phyloP scores from a whole-genome alignment of 2,113 vertebrate species.

The Rhizomys pruinosus region DNA sequence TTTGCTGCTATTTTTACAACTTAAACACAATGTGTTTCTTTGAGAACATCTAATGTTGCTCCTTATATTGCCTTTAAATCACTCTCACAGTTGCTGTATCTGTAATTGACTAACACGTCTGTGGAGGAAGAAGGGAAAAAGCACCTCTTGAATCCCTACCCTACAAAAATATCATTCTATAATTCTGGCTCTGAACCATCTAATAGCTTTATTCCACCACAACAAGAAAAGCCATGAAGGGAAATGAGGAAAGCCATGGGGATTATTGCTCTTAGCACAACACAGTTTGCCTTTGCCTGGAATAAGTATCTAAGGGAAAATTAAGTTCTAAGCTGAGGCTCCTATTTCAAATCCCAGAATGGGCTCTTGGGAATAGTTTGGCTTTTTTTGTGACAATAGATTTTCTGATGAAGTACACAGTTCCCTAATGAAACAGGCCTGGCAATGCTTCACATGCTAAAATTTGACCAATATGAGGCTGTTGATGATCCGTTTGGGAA shows the following conservation, averaged over 20 bases:
- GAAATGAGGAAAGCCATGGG: constrained; percentile 38
- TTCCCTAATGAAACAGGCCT: constrained; percentile 61
- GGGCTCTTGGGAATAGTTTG: constrained; percentile 55
- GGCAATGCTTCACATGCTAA: constrained; percentile 46
- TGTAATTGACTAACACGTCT: neutral
- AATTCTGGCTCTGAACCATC: neutral
- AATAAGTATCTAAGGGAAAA: constrained; percentile 70
- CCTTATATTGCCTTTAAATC: constrained; percentile 1
- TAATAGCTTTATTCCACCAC: constrained; percentile 51
- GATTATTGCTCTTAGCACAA: constrained; percentile 50
- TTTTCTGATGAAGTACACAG: constrained; percentile 66
- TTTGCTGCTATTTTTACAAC: constrained; percentile 17
- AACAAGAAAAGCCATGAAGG: constrained; percentile 58
- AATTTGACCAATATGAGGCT: constrained; percentile 39
- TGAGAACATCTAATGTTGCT: neutral
- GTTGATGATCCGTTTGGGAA: constrained; percentile 30
- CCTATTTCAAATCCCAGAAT: constrained; percentile 64
- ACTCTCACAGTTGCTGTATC: neutral
- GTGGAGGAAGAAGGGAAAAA: neutral
- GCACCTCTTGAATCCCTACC: neutral
- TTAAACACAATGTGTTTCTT: constrained; percentile 35
- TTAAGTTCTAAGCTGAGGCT: constrained; percentile 65
- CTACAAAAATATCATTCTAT: constrained; percentile 24
- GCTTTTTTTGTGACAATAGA: constrained; percentile 57
- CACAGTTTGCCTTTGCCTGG: constrained; percentile 34